Evolutionary conservation across 2,888 invertebrate species (phyloP).

Genomic region (Phortica magna): DNA sequence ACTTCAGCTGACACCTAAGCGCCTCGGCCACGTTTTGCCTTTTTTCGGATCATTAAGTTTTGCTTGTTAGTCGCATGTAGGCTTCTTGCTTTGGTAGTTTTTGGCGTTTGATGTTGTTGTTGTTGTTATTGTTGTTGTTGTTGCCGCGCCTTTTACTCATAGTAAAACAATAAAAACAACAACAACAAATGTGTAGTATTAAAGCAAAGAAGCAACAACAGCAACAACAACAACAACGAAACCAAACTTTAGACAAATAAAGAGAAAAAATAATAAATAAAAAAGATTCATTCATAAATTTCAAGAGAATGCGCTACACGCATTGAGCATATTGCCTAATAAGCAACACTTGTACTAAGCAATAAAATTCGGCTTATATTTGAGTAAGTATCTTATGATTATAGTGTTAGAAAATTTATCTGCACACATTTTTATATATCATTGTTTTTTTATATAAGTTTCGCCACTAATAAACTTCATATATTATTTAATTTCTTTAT

Average conservation of each 20-base stretch:
- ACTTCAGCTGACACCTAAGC: constrained; percentile 27
- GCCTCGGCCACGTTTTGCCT: constrained; percentile 45
- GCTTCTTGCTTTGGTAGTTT: not conserved
- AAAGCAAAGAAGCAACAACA: not conserved
- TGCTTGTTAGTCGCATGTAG: constrained; percentile 16
- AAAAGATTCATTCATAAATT: constrained; percentile 13
- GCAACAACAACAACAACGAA: not conserved
- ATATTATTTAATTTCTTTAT: too few species aligned
- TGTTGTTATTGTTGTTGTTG: constrained; percentile 19
- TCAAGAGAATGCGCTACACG: not conserved
- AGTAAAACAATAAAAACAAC: too few species aligned
- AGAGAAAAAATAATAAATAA: not conserved
- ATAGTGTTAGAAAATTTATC: not conserved
- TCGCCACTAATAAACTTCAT: too few species aligned
- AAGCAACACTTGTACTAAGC: not conserved
- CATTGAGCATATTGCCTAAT: too few species aligned
- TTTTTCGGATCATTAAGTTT: constrained; percentile 49
- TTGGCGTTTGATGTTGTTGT: not conserved
- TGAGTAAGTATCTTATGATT: not conserved
- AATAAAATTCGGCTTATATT: not conserved
- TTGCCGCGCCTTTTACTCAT: constrained; percentile 14
- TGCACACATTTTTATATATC: not conserved
- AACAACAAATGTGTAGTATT: not conserved
- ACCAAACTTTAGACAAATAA: not conserved
- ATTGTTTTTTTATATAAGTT: not conserved